Evolutionary conservation across 2,888 invertebrate genomes (phyloP), one percentile per base, ranked within the genome.

Genomic region (Diplolepis rosae): DNA sequence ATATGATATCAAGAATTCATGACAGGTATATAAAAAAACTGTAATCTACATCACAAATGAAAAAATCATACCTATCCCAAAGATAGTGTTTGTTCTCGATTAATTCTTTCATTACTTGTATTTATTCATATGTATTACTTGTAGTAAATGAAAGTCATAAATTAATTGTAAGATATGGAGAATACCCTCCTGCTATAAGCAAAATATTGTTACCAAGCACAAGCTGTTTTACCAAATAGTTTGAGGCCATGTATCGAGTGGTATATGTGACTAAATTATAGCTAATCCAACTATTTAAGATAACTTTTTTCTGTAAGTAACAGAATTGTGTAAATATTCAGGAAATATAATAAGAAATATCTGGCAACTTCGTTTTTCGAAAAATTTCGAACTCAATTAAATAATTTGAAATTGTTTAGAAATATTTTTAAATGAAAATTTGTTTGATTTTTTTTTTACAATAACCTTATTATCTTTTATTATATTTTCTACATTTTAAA

Each of bases 81-180:
- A 22, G 22, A 48, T 4, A 18, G 18, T 48, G 18, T 48, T 48
- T 18, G 22, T 18, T 18, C 48, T 48, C 48, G 22, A 48, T 22
- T 22, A 42, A 11, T 48, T 18, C 11, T 11, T 48, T 7, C 22
- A 48, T 15, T 48, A 48, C 22, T 48, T 48, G 22, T 48, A 22
- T 15, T 22, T 5, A 48, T 18, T 42, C n/a, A n/a, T n/a, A 39
- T n/a, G 39, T n/a, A n/a, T 39, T n/a, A 5, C 13, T 39, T 3
- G n/a, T 39, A 11, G 4, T 1, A 39, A 11, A 39, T 13, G 13
- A 45, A 18, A 45, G 2, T 18, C 9, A 45, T 45, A 45, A 45
- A 18, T 45, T 65, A 70, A 42, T 70, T 65, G 32, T 28, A 45
- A 7, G 18, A 45, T 45, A 45, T 45, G 18, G 7, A 18, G 18